phyloP scores from a whole-genome alignment of 2,797 vertebrate genomes.

The Natrix natrix region DNA sequence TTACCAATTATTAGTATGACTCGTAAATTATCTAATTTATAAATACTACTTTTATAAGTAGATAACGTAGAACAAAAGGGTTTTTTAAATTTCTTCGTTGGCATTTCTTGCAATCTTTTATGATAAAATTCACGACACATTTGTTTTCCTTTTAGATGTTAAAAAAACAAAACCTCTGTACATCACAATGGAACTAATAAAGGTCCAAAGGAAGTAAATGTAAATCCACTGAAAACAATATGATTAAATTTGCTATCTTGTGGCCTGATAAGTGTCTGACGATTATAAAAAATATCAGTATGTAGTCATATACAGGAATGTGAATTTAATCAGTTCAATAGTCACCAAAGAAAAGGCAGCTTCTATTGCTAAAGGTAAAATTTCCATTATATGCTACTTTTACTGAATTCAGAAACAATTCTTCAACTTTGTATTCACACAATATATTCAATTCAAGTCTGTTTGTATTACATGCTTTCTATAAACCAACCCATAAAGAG shows the following conservation, averaged over 20 bases:
- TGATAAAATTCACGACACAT: slow-evolving; percentile 22
- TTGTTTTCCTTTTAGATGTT: slow-evolving; percentile 31
- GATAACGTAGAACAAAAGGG: slow-evolving; percentile 66
- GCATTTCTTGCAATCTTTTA: slow-evolving; percentile 20
- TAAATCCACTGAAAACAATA: slow-evolving; percentile 67
- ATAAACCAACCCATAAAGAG: neutral
- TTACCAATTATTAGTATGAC: slow-evolving; percentile 72
- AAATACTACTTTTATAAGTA: slow-evolving; percentile 72
- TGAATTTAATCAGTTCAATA: neutral
- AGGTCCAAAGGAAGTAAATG: slow-evolving; percentile 63
- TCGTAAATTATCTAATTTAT: slow-evolving; percentile 74
- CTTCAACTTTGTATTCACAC: neutral
- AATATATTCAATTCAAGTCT: neutral
- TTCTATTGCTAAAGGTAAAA: neutral
- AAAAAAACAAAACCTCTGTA: neutral
- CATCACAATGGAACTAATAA: slow-evolving; percentile 33
- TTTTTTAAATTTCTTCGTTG: slow-evolving; percentile 34
- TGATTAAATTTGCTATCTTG: slow-evolving; percentile 72
- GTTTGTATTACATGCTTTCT: neutral
- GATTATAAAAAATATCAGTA: slow-evolving; percentile 11
- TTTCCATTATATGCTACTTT: neutral
- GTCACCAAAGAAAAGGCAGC: neutral
- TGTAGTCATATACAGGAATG: neutral
- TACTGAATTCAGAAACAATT: neutral
- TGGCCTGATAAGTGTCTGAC: slow-evolving; percentile 68